Evolutionary conservation across 2,888 invertebrate genomes (phyloP), one percentile per base, ranked within the genome.

Genomic region (Drosophila diplacantha): DNA sequence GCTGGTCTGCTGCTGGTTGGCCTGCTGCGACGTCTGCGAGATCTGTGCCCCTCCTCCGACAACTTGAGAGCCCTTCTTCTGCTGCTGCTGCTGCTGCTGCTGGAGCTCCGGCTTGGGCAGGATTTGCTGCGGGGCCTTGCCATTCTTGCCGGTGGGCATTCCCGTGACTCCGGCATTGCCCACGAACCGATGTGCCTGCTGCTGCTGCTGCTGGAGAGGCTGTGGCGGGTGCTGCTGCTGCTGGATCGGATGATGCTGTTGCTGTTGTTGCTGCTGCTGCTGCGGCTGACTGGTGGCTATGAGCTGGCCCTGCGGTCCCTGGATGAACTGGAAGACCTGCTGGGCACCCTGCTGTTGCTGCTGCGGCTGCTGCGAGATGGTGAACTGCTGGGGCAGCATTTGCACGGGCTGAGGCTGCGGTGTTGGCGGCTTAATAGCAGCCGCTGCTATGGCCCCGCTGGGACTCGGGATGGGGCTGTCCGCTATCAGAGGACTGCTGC

Each of bases 81-180:
- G 74, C 44, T 74, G 75, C 18, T 72, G 77, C 2, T 72, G 77
- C 3, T 73, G 53, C 41, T 72, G 77, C 3, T 73, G 53, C 41
- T 85, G 81, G 64, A 82, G 86, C 64, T 88, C 88, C 60, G 91
- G 91, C 86, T 92, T 92, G 37, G 91, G 92, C 82, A 92, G 88
- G 77, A 91, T 91, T 85, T 91, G 91, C 34, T 91, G 91, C 4
- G 91, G 91, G 63, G 90, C 89, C 83, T 87, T 87, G 43, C 74
- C 79, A 12, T 81, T 71, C 57, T 85, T 87, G 20, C 85, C 79
- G 16, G 73, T 70, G 29, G 81, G 54, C 62, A 81, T 63, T 26
- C 49, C 43, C 12, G 73, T 53, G 43, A 78, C 62, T 73, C 78
- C 75, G 58, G 83, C 66, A 71, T 80, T 87, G 84, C 69, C 79